phyloP scores from a whole-genome alignment of 2,113 vertebrate genomes.

The Cepphus grylle region DNA sequence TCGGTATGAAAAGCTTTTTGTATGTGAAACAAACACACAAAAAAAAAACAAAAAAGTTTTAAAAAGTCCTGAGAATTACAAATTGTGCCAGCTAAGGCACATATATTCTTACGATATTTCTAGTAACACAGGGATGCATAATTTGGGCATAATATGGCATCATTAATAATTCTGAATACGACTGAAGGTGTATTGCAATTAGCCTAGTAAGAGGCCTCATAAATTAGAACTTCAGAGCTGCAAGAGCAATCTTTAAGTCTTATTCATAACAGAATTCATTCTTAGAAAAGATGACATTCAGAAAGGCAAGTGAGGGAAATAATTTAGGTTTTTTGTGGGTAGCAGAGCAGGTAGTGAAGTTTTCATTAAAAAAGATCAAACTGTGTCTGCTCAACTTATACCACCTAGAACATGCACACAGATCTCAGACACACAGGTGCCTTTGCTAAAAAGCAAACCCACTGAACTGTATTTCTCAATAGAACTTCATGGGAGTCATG shows the following conservation, averaged over 20 bases:
- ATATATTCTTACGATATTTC: conserved; percentile 12
- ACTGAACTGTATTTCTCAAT: not conserved
- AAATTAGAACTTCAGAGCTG: conserved; percentile 34
- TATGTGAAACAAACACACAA: not conserved
- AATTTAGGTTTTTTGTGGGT: not conserved
- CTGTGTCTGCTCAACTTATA: not conserved
- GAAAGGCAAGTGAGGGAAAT: not conserved
- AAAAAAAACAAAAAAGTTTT: not conserved
- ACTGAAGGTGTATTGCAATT: conserved; percentile 56
- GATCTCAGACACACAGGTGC: not conserved
- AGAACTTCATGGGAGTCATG: not conserved
- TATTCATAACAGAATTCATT: not conserved
- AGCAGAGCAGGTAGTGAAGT: not conserved
- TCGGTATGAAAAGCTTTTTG: not conserved
- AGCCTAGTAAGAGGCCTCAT: conserved; percentile 51
- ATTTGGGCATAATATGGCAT: conserved; percentile 3
- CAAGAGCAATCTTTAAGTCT: conserved; percentile 20
- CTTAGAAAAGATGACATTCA: not conserved
- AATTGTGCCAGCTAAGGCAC: conserved; percentile 11
- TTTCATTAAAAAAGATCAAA: not conserved
- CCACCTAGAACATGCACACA: not conserved
- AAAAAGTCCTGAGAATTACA: not conserved
- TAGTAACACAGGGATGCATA: conserved; percentile 9
- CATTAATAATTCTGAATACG: not conserved
- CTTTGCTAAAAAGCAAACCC: not conserved